These are phyloP conservation scores for Smutsia temminckii DNA, from an alignment of 2,797 vertebrate species.

Conservation along the genomic window DNA sequence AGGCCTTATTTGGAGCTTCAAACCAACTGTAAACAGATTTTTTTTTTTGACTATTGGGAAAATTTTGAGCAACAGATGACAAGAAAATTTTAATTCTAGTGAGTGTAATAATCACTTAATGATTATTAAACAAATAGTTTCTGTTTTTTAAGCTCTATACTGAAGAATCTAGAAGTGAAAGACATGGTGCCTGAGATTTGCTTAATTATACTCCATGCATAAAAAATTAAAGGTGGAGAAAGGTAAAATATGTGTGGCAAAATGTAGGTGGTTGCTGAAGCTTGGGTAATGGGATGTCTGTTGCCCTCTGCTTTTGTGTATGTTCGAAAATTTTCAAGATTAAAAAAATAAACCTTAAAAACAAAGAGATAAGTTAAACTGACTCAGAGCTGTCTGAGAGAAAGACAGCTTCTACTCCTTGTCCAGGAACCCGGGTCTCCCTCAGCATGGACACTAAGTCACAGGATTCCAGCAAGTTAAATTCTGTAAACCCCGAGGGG, in stretches of 20 bases:
- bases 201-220: not conserved
- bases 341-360: not conserved
- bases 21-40: not conserved
- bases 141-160: not conserved
- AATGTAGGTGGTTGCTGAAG: not conserved
- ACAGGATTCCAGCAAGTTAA: no score
- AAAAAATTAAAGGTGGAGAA: not conserved
- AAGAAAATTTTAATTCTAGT: not conserved
- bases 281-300: not conserved
- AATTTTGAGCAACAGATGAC: not conserved
- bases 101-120: not conserved
- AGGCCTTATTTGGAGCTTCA: not conserved
- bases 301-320: not conserved
- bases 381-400: not conserved
- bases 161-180: not conserved
- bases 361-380: not conserved
- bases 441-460: not conserved
- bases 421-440: not conserved
- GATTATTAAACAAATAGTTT: not conserved
- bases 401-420: not conserved
- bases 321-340: not conserved
- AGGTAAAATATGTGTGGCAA: not conserved
- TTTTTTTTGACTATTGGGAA: not conserved
- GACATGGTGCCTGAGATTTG: not conserved
- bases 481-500: no score